Percentiles rank a stretch among this genome's conserved stretches.
phyloP scores from a whole-genome alignment of 2,888 invertebrate species.

The Melinaea menophilus region DNA sequence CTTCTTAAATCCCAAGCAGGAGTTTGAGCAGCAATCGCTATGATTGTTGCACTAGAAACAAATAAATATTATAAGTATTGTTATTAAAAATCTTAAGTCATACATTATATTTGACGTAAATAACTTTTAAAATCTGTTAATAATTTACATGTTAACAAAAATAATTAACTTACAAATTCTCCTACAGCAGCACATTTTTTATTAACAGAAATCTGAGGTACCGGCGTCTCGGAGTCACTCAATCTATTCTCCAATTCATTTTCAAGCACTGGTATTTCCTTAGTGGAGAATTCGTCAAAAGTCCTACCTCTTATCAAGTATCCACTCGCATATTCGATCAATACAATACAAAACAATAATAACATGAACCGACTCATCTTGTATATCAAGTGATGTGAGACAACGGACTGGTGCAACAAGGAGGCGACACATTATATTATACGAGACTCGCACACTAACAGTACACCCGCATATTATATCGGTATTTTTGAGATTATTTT shows the following conservation, averaged over 20 bases:
- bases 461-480: constrained; percentile 1
- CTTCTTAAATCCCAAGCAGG: constrained; percentile 36
- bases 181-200: constrained; percentile 51
- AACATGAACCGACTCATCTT: constrained; percentile 40
- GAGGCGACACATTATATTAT: constrained; percentile 8
- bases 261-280: constrained; percentile 32
- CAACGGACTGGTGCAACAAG: constrained; percentile 18
- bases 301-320: constrained; percentile 41
- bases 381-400: constrained; percentile 25
- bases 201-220: constrained; percentile 14
- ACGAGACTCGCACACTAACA: not conserved
- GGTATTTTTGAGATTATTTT: constrained; percentile 1
- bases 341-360: constrained; percentile 32
- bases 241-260: constrained; percentile 34
- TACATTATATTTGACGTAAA: too few species aligned
- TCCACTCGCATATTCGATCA: constrained; percentile 39
- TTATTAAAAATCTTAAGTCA: too few species aligned
- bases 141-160: constrained; percentile 8
- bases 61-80: too few species aligned
- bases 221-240: constrained; percentile 16
- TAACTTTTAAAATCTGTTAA: too few species aligned
- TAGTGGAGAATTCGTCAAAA: constrained; percentile 26
- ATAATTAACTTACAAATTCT: constrained; percentile 52
- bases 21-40: constrained; percentile 36
- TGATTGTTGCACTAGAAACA: constrained; percentile 34